These are phyloP conservation scores for Micrasema longulum DNA, from an alignment of 1,140 invertebrate genomes.

Conservation along the genomic window DNA sequence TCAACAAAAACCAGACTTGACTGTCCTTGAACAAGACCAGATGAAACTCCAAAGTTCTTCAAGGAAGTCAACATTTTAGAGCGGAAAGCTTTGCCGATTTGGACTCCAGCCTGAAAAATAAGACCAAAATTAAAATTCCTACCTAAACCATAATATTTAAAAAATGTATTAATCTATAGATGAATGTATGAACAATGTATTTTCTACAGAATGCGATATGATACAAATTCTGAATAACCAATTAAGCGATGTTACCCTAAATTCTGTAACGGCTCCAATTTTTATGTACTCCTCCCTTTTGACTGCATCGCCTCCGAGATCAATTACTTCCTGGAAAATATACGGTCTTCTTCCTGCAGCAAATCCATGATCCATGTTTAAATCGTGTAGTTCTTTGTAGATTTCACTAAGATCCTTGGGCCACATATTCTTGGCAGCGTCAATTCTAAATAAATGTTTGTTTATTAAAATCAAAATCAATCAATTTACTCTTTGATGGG, in stretches of 20 bases:
- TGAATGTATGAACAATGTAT: too few relatives aligned
- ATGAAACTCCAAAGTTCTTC: constrained; percentile 67
- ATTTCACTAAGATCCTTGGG: constrained; percentile 77
- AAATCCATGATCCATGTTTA: constrained; percentile 74
- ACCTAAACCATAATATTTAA: too few relatives aligned
- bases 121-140: too few relatives aligned
- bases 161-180: too few relatives aligned
- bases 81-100: constrained; percentile 62
- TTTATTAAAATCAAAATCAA: too few relatives aligned
- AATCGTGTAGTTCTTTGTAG: constrained; percentile 70
- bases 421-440: constrained; percentile 88
- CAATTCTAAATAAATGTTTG: constrained; percentile 70
- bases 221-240: too few relatives aligned
- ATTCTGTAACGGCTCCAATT: constrained; percentile 81
- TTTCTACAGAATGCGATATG: too few relatives aligned
- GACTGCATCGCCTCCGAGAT: constrained; percentile 78
- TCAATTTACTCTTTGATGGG: too few relatives aligned
- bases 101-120: constrained; percentile 63
- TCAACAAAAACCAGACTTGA: constrained; percentile 75
- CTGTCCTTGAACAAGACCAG: constrained; percentile 68
- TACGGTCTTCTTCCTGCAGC: constrained; percentile 70
- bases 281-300: constrained; percentile 73
- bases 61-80: constrained; percentile 66
- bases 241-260: too few relatives aligned
- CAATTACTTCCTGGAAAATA: constrained; percentile 87